These are phyloP conservation scores for Furcula furcula DNA, from an alignment of 2,888 invertebrate species.

Conservation along the genomic window DNA sequence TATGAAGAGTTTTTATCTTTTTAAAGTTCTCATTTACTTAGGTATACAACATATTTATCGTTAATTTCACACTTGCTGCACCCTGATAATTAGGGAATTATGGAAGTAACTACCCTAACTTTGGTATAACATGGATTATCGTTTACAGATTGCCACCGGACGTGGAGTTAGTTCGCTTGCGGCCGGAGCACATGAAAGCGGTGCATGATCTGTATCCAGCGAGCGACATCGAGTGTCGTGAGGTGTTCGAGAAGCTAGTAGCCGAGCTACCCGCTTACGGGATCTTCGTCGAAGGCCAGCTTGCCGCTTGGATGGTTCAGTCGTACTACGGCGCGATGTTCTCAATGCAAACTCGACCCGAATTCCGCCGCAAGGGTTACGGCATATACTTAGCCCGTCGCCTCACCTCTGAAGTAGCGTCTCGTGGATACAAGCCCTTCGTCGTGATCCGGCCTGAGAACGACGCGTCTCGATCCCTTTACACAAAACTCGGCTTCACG, in stretches of 20 bases:
- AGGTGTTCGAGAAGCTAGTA: constrained; percentile 90
- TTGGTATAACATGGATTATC: too few relatives aligned
- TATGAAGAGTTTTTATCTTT: too few relatives aligned
- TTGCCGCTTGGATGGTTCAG: constrained; percentile 96
- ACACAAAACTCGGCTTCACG: constrained; percentile 91
- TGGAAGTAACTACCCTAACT: too few relatives aligned
- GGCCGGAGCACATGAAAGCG: constrained; percentile 89
- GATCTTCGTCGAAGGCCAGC: constrained; percentile 87
- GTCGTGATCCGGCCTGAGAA: constrained; percentile 93
- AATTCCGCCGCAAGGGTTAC: constrained; percentile 87
- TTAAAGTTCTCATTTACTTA: too few relatives aligned
- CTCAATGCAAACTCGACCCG: constrained; percentile 93
- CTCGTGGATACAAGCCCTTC: constrained; percentile 90
- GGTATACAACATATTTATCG: too few relatives aligned
- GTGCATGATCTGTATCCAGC: constrained; percentile 94
- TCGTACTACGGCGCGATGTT: constrained; percentile 96
- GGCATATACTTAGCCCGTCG: constrained; percentile 88
- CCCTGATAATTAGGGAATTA: too few relatives aligned
- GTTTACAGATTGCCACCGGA: constrained; percentile 81
- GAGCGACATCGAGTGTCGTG: constrained; percentile 92
- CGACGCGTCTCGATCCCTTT: constrained; percentile 91
- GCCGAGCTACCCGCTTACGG: constrained; percentile 90
- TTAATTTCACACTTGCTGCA: too few relatives aligned
- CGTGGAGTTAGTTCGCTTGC: constrained; percentile 89
- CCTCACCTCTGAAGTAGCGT: constrained; percentile 84